Conservation (phyloP, 2,888 invertebrate genomes). For the Drosophila mercatorum region DNA sequence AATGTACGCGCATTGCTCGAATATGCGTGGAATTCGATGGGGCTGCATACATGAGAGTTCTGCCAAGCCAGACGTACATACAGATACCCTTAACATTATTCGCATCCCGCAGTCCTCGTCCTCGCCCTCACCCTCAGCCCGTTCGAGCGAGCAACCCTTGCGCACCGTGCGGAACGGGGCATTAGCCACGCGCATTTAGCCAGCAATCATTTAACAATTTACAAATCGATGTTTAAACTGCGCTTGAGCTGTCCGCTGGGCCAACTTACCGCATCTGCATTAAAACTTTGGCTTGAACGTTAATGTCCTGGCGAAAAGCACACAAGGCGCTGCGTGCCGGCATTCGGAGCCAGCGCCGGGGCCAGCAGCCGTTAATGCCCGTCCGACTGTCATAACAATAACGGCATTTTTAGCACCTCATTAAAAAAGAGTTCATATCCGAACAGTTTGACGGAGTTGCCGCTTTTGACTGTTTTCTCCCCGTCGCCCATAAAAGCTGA, state of each 20-base stretch:
- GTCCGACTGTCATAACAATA: conserved; percentile 75
- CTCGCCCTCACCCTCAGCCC: conserved; percentile 5
- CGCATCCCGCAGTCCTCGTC: conserved; percentile 4
- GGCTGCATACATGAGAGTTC: conserved; percentile 41
- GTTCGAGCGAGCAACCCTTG: conserved; percentile 57
- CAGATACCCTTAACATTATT: conserved; percentile 24
- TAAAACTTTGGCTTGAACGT: conserved; percentile 69
- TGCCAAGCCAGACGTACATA: conserved; percentile 32
- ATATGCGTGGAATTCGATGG: conserved; percentile 68
- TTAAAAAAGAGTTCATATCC: conserved; percentile 82
- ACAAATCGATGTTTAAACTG: conserved; percentile 83
- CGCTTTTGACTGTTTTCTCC: conserved; percentile 23
- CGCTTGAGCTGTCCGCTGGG: conserved; percentile 50
- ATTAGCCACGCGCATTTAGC: conserved; percentile 80
- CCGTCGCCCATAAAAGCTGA: conserved; percentile 43
- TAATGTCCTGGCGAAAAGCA: conserved; percentile 63
- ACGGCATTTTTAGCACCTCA: conserved; percentile 81
- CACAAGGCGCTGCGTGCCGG: conserved; percentile 39
- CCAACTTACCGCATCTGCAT: conserved; percentile 51
- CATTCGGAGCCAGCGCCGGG: conserved; percentile 21
- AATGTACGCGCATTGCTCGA: conserved; percentile 65
- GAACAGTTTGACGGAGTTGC: conserved; percentile 60
- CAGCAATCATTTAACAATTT: conserved; percentile 82
- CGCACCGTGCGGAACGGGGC: conserved; percentile 39
- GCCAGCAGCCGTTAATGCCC: conserved; percentile 49